phyloP scores from a whole-genome alignment of 2,113 vertebrate species.

The Psophia crepitans region DNA sequence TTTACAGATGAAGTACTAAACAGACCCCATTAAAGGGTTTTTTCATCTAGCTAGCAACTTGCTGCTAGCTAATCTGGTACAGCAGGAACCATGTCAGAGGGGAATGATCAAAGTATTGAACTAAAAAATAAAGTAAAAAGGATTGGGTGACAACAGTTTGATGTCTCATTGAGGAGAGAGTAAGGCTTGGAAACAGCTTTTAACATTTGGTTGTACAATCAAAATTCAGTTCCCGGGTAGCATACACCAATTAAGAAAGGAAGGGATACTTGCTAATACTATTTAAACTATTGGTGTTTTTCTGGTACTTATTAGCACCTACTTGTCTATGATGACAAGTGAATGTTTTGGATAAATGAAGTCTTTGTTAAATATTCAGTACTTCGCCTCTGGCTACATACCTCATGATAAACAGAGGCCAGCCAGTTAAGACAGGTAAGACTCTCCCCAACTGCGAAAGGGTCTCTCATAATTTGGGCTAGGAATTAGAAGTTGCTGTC shows the following conservation, averaged over 20 bases:
- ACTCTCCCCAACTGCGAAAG: not conserved
- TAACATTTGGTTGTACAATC: constrained; percentile 32
- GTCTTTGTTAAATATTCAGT: constrained; percentile 1
- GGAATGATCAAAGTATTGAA: constrained; percentile 60
- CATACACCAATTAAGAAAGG: constrained; percentile 17
- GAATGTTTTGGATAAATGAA: not conserved
- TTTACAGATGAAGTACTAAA: constrained; percentile 61
- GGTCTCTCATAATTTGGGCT: not conserved
- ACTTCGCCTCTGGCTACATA: not conserved
- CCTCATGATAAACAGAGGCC: not conserved
- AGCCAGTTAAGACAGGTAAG: not conserved
- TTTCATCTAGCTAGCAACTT: constrained; percentile 58
- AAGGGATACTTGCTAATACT: constrained; percentile 5
- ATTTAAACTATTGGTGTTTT: constrained; percentile 22
- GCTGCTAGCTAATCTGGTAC: constrained; percentile 55
- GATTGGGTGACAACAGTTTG: constrained; percentile 63
- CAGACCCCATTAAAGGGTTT: constrained; percentile 32
- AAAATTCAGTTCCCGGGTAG: not conserved
- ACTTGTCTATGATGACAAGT: not conserved
- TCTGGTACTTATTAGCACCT: constrained; percentile 52
- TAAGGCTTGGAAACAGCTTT: constrained; percentile 37
- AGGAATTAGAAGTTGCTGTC: not conserved
- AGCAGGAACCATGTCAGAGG: constrained; percentile 54
- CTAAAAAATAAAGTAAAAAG: constrained; percentile 47
- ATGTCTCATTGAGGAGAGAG: constrained; percentile 38